These are phyloP conservation scores for Climacteris rufus DNA, from an alignment of 2,113 vertebrate species.

Conservation along the genomic window DNA sequence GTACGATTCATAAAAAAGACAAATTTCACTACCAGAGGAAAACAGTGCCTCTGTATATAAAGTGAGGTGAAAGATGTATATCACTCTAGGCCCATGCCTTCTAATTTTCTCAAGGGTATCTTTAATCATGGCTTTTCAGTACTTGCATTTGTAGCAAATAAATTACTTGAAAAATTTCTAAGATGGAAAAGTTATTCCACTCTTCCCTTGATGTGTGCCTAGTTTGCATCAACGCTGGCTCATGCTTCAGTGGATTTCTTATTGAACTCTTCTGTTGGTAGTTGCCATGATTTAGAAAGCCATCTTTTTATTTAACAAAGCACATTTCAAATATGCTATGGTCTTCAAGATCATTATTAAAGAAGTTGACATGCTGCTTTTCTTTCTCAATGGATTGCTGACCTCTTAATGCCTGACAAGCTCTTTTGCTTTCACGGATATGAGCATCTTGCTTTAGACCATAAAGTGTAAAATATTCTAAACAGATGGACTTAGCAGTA, in stretches of 20 bases:
- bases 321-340: neutral
- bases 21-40: neutral
- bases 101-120: neutral
- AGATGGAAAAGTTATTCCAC: neutral
- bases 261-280: neutral
- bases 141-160: neutral
- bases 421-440: slow-evolving; percentile 18
- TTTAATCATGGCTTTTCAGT: slow-evolving; percentile 1
- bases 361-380: neutral
- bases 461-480: slow-evolving; percentile 34
- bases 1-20: neutral
- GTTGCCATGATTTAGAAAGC: neutral
- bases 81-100: neutral
- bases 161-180: neutral
- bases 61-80: neutral
- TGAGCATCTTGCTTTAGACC: neutral
- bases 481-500: neutral
- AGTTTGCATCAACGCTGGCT: neutral
- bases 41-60: neutral
- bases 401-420: slow-evolving; percentile 25
- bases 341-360: slow-evolving; percentile 18
- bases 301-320: neutral
- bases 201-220: neutral
- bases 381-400: slow-evolving; percentile 18
- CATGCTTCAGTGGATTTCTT: neutral